phyloP scores from a whole-genome alignment of 2,797 vertebrate genomes.

The Pelochelys cantorii region DNA sequence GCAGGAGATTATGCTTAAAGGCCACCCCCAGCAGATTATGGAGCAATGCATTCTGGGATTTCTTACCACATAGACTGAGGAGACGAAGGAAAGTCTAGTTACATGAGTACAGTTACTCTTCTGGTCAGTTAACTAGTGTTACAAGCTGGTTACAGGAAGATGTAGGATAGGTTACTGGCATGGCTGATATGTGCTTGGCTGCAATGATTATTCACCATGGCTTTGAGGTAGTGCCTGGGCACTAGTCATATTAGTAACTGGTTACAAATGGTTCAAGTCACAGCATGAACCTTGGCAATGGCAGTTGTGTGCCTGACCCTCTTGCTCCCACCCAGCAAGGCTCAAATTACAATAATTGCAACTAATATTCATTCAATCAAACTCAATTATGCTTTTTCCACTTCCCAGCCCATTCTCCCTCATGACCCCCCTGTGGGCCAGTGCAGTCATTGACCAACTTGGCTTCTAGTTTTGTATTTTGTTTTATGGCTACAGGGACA shows the following conservation, averaged over 20 bases:
- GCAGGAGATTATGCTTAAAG: not conserved
- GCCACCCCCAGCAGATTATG: not conserved
- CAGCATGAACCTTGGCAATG: accelerated
- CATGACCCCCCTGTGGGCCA: not conserved
- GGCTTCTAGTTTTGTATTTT: not conserved
- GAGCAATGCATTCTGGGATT: not conserved
- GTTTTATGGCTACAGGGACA: accelerated
- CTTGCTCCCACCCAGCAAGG: not conserved
- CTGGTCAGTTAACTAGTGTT: not conserved
- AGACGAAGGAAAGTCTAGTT: not conserved
- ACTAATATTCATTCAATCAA: not conserved
- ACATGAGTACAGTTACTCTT: not conserved
- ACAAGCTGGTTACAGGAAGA: not conserved
- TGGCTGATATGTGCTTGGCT: not conserved
- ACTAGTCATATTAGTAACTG: not conserved
- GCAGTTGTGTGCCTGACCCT: accelerated
- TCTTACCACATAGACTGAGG: not conserved
- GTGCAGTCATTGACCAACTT: no score
- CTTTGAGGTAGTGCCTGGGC: not conserved
- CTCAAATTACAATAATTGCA: not conserved
- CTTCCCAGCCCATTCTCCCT: accelerated
- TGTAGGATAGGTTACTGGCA: not conserved
- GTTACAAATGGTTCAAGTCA: not conserved
- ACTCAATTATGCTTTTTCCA: not conserved
- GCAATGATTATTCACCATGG: not conserved